Evolutionary conservation across 2,888 invertebrate species (phyloP), one percentile per base, ranked within the genome.

Genomic region (Automeris io): DNA sequence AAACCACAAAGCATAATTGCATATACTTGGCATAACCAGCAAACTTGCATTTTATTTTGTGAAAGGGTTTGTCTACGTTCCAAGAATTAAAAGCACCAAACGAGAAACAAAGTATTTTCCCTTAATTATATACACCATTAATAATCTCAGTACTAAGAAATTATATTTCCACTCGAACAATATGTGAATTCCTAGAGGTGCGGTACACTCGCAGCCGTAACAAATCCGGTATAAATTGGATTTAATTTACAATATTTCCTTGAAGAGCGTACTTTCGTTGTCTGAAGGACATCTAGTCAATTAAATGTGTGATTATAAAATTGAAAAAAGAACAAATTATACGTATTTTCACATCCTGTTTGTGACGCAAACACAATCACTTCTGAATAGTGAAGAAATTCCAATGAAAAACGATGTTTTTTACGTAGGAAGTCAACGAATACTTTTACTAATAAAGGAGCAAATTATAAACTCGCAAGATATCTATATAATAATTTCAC

Each of bases 1-100:
- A 37, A 37, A 37, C 37, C 37, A 37, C 37, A 37, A 18, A 31
- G 11, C 23, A 31, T 37, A 31, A 32, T 31, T 37, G 12, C 29
- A 13, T 19, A 21, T n/a, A 5, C 18, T 37, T 24, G 18, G 6
- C 32, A 8, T 41, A 21, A 42, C 41, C 33, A 38, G 35, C 19
- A 35, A 41, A 41, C 23, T 37, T 19, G 25, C 12, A 9, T 26
- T 21, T 24, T 13, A 29, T 31, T 39, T 25, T 59, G 64, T 61
- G 66, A 63, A 66, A 65, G 62, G 65, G 51, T 54, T 46, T 57
- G 50, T 61, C 53, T 25, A 37, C 29, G 42, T 47, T 47, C 49
- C 41, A 37, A 39, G 49, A 49, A 54, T 38, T 36, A 35, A 37
- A 24, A 18, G 25, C 7, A 33, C 7, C 2, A 23, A 23, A 7